Evolutionary conservation across 2,113 vertebrate genomes (phyloP).

Genomic region (Cyanoderma ruficeps): DNA sequence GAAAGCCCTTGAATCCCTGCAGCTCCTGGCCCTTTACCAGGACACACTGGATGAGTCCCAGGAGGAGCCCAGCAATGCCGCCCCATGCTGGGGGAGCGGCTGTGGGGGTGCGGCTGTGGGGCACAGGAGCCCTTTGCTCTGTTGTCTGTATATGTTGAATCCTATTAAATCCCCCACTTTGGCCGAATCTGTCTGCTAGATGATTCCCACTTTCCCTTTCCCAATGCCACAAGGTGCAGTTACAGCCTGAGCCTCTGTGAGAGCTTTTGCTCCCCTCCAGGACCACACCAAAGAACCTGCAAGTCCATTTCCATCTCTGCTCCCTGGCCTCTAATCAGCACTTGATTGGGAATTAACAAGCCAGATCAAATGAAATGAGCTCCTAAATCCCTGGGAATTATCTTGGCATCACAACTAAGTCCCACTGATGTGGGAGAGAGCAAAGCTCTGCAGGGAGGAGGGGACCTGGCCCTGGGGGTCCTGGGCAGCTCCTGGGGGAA

Average conservation of each 20-base stretch:
- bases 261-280: neutral
- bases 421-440: neutral
- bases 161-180: neutral
- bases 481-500: neutral
- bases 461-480: neutral
- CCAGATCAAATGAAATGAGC: conserved; percentile 12
- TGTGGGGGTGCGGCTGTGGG: neutral
- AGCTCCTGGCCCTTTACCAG: neutral
- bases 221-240: neutral
- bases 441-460: neutral
- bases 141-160: neutral
- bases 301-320: neutral
- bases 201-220: neutral
- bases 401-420: neutral
- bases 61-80: rapidly evolving
- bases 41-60: rapidly evolving
- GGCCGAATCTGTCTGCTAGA: neutral
- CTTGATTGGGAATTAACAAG: conserved; percentile 17
- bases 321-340: neutral
- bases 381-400: conserved; percentile 12
- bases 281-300: neutral
- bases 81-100: neutral
- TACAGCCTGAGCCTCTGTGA: neutral
- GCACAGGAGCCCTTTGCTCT: neutral
- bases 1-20: neutral